Conservation (phyloP, 2,113 vertebrate species). For the Xenopus tropicalis region UCB_Xtro_10.0 CM004445.2:55033001-55033500, state of each 20-base stretch:
- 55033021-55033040: constrained; percentile 99
- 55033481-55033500: constrained; percentile 95
- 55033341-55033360: constrained; percentile 5
- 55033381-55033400: not conserved
- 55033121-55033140: constrained; percentile 95
- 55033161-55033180: constrained; percentile 79
- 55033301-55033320: constrained; percentile 47
- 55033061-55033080: constrained; percentile 99
- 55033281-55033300: constrained; percentile 47
- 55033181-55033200: constrained; percentile 70
- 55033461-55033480: constrained; percentile 94
- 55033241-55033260: constrained; percentile 55
- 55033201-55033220: constrained; percentile 76
- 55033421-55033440: constrained; percentile 99
- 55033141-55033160: constrained; percentile 80
- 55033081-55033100: constrained; percentile 99
- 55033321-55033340: constrained; percentile 7
- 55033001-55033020: constrained; percentile 99
- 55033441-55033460: constrained; percentile 99
- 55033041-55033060: constrained; percentile 98
- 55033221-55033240: constrained; percentile 64
- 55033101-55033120: constrained; percentile 99
- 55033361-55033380: not conserved
- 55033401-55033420: constrained; percentile 46
- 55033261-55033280: constrained; percentile 56